These are phyloP conservation scores for Macquaria ambigua DNA, from an alignment of 2,113 vertebrate genomes.

Conservation along the genomic window DNA sequence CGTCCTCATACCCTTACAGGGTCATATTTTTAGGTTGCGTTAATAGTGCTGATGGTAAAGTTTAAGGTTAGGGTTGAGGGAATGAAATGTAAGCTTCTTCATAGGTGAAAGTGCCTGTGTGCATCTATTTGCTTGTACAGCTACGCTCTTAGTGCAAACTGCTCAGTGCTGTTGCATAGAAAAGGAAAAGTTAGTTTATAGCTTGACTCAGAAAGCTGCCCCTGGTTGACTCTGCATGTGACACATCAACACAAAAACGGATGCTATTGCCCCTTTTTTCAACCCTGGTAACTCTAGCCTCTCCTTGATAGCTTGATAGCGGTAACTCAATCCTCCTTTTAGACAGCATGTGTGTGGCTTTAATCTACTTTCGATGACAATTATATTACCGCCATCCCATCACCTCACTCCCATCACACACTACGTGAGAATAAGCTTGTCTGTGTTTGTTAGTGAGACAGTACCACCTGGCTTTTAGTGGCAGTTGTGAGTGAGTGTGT, in stretches of 20 bases:
- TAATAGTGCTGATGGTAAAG: neutral
- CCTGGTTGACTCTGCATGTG: constrained; percentile 7
- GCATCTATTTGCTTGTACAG: neutral
- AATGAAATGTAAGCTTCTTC: neutral
- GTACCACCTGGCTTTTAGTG: constrained; percentile 79
- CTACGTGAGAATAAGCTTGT: constrained; percentile 65
- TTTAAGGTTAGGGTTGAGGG: neutral
- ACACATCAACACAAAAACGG: constrained; percentile 22
- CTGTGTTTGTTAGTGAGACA: constrained; percentile 34
- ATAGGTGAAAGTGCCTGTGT: neutral
- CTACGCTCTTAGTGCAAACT: neutral
- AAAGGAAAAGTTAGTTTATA: neutral
- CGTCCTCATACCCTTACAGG: neutral
- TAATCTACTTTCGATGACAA: constrained; percentile 32
- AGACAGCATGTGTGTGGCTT: constrained; percentile 31
- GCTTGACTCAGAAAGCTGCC: neutral
- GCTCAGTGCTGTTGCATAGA: neutral
- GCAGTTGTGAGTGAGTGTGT: constrained; percentile 28
- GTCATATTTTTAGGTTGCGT: neutral
- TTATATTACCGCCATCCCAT: constrained; percentile 7
- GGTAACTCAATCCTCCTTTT: constrained; percentile 28
- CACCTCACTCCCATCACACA: neutral
- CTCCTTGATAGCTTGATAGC: constrained; percentile 7
- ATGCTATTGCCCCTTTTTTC: constrained; percentile 15
- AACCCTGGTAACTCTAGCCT: constrained; percentile 23